Evolutionary conservation across 2,113 vertebrate genomes (phyloP).

Genomic region (Artemisiospiza belli): DNA sequence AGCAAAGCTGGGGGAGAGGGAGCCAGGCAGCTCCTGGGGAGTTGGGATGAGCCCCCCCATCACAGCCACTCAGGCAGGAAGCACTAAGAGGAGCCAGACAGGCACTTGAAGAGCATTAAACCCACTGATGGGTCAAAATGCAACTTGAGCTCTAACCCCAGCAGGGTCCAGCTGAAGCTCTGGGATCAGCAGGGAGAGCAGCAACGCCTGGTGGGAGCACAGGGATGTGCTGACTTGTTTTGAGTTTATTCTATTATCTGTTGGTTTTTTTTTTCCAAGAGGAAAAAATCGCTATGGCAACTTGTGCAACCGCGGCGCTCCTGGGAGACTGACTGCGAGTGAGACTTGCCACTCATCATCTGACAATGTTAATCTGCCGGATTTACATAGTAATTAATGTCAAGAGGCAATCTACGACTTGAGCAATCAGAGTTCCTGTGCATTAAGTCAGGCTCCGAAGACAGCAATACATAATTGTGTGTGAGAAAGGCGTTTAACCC

Average conservation of each 20-base stretch:
- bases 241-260: neutral
- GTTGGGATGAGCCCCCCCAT: neutral
- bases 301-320: constrained; percentile 2
- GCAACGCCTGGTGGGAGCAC: neutral
- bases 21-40: no score
- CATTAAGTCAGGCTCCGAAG: constrained; percentile 20
- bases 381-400: constrained; percentile 75
- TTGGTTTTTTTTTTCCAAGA: neutral
- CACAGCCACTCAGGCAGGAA: rapidly evolving
- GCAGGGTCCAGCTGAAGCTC: neutral
- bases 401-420: constrained; percentile 67
- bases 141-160: neutral
- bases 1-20: no score
- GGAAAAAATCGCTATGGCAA: constrained; percentile 66
- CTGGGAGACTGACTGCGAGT: constrained; percentile 28
- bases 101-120: neutral
- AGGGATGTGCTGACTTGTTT: neutral
- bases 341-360: constrained; percentile 62
- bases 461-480: neutral
- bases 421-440: constrained; percentile 61
- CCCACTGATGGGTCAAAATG: neutral
- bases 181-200: neutral
- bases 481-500: neutral
- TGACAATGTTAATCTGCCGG: constrained; percentile 65
- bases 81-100: neutral